Base-by-base conservation (phyloP, 2,113 vertebrate species). In the Gymnobelideus leadbeateri region DNA sequence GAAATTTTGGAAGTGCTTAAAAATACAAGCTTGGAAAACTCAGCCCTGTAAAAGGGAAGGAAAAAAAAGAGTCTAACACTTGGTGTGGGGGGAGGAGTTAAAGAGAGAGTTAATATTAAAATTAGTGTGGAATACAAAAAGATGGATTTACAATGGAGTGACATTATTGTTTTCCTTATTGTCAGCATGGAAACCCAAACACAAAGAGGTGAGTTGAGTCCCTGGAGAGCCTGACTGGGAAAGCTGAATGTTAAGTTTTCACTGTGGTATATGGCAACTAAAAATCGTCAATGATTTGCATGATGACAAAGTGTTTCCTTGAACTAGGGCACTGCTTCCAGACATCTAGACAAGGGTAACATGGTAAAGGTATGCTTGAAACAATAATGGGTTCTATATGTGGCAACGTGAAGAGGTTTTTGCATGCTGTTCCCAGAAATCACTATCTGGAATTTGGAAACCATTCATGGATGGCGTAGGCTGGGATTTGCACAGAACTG, bases 101-200 rank as follows among this genome's bases (percentile, higher is more conserved):
- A 97, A 96, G 50, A 98, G 98, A 92, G 98, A 98, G 98, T 98
- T 98, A 98, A 98, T 98, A 97, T 97, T 98, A 98, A 98, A 98
- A 98, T 97, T 97, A 92, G 49, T 95, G 25, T 12, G 92, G 97
- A 98, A 97, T 96, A 93, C 3, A 47, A 97, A 97, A 95, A 96
- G 98, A 97, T 92, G 92, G 96, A 96, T 96, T 96, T 97, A 97
- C 96, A 98, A 94, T 97, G 61, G 91, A 98, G 95, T 96, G 97
- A 96, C 98, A 97, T 96, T 98, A 97, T 98, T 98, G 96, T 97
- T 98, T 98, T 98, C 97, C 98, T 97, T 98, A 98, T 97, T 99
- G 98, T 98, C 98, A 99, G 96, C 97, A 61, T 97, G 94, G 97
- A 98, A 98, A 98, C 96, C 97, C 98, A 97, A 98, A 98, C 97